These are phyloP conservation scores for Dendropsophus ebraccatus DNA, from an alignment of 2,113 vertebrate species.

Conservation along the genomic window DNA sequence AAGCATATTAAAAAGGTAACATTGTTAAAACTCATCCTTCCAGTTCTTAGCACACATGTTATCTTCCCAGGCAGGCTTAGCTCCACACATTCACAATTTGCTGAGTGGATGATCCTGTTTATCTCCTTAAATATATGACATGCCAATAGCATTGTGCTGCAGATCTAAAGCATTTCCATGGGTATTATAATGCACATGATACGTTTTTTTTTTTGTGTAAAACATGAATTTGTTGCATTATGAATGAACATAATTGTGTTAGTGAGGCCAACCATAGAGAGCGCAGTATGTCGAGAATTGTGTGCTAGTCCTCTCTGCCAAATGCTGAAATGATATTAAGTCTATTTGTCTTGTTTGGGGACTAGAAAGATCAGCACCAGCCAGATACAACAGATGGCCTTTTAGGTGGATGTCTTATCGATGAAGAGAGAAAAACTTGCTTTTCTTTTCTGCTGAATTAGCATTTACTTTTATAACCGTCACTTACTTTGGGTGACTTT, in stretches of 20 bases:
- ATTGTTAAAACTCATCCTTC: not conserved
- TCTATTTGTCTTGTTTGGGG: slow-evolving; percentile 26
- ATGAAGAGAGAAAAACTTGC: not conserved
- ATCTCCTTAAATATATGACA: slow-evolving; percentile 28
- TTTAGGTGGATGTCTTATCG: slow-evolving; percentile 6
- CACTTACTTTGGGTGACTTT: too few relatives aligned
- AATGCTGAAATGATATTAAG: slow-evolving; percentile 33
- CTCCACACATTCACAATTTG: slow-evolving; percentile 4
- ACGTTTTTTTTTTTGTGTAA: not conserved
- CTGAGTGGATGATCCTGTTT: slow-evolving; percentile 34
- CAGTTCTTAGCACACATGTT: slow-evolving; percentile 20
- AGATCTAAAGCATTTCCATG: not conserved
- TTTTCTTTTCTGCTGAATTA: not conserved
- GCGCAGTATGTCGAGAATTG: not conserved
- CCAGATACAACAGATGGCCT: slow-evolving; percentile 29
- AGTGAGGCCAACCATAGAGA: not conserved
- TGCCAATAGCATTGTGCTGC: not conserved
- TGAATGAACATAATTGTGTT: slow-evolving; percentile 24
- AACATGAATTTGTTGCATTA: slow-evolving; percentile 18
- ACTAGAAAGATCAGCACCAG: not conserved
- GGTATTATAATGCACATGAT: not conserved
- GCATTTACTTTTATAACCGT: not conserved
- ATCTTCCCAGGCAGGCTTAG: slow-evolving; percentile 24
- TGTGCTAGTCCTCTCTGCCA: not conserved
- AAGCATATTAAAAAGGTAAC: not conserved